Base-by-base conservation (phyloP, 2,797 vertebrate species). In the Lutjanus campechanus region DNA sequence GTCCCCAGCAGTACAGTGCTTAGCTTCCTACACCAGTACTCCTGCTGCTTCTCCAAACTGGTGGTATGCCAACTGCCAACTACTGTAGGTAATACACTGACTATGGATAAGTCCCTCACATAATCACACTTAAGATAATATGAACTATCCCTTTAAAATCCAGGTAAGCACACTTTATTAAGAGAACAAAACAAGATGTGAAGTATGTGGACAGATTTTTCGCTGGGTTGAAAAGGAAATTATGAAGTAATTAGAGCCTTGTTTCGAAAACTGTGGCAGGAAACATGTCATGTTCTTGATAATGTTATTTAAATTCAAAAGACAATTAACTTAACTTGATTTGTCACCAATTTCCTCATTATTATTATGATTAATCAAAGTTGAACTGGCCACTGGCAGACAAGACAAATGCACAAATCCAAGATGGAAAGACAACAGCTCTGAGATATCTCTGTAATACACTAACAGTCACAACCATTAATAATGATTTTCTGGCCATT, bases 401-500 rank as follows among this genome's bases (percentile, higher is more conserved):
- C 12, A 51, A 75, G 3, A 49, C 2, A 22, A 74, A 73, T 11
- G 17, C 8, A 54, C 15, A 81, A 56, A 66, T 77, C 44, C 19
- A 17, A 78, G 50, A 68, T 62, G 10, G 8, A 68, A 62, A 51
- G 19, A 59, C 58, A 69, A 76, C 29, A 70, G 55, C 54, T 60
- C 29, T 61, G 40, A 46, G 5, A 53, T 54, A 44, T 76, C 12
- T 67, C 50, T 64, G 47, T 60, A 83, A 55, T 65, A 62, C 44
- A 40, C 25, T 47, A 75, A 68, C 47, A 58, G 60, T 82, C 85
- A 16, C 46, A 77, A 60, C 16, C 16, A 82, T 70, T 84, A 87
- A 82, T 76, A 79, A 56, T 53, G 29, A 82, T 90, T 87, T 87
- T 85, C 81, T 51, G 3, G 71, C 70, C 69, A 84, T 55, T 77